Base-by-base conservation (phyloP, 2,888 invertebrate species). In the Acleris laterana region DNA sequence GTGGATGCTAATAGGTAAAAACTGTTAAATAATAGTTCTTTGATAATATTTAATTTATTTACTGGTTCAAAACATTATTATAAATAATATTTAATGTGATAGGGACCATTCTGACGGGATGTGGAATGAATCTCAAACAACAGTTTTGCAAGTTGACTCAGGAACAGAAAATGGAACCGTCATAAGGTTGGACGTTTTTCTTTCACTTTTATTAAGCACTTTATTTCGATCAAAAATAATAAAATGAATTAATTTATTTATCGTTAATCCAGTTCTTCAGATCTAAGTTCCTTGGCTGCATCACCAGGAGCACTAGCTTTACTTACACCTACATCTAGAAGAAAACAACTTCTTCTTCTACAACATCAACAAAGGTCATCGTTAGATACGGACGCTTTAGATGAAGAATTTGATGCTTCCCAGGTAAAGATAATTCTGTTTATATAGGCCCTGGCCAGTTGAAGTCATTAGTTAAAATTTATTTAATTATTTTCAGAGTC, bases 81-180 rank as follows among this genome's bases (percentile, higher is more conserved):
- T 32, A 28, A 25, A 69, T 61, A 57, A 5, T 32, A 65, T 16
- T 25, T 46, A 44, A 13, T 38, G 38, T 38, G 5, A 49, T 76
- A 91, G 96, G 78, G 97, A 97, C 83, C 97, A 97, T 84, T 97
- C 97, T 55, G 97, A 97, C 81, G 96, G 96, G 58, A 95, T 96
- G 78, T 97, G 97, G 97, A 97, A 97, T 87, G 97, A 97, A 89
- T 97, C 97, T 13, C 97, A 97, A 89, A 95, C 96, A 9, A 97
- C 97, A 1, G 96, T 97, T 17, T 92, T 97, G 44, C 96, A 96
- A 87, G 94, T 95, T 1, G 96, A 96, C 79, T 95, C 95, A 17
- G 94, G 94, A 50, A 95, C 95, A 17, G 95, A 95, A 76, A 95
- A 95, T 82, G 95, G 95, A 49, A 94, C 94, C 1, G 93, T 94